A percentile compares a stretch with the other conserved stretches of the same genome.
Evolutionary conservation across 1,140 invertebrate species (phyloP).

Genomic region (Temnothorax nylanderi): DNA sequence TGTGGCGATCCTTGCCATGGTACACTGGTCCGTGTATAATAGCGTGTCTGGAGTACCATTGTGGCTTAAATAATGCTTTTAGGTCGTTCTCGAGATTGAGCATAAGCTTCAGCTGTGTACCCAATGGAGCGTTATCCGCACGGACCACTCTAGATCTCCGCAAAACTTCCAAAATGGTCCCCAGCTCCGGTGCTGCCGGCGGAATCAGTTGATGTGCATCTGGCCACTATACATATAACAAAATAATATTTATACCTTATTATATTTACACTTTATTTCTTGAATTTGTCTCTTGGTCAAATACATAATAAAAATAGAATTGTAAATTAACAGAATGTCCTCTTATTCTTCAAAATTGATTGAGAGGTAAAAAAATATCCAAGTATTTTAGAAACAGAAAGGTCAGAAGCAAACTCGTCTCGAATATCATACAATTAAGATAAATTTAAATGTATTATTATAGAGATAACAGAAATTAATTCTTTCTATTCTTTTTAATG

Average conservation of each 20-base stretch:
- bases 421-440: too few species aligned
- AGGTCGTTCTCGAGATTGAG: slow-evolving; percentile 92
- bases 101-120: slow-evolving; percentile 96
- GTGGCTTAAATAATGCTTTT: slow-evolving; percentile 95
- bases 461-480: not conserved
- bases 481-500: not conserved
- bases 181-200: slow-evolving; percentile 87
- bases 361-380: not conserved
- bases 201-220: slow-evolving; percentile 89
- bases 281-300: not conserved
- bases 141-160: slow-evolving; percentile 89
- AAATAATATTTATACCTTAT: not conserved
- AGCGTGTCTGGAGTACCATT: slow-evolving; percentile 92
- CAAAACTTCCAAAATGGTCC: slow-evolving; percentile 90
- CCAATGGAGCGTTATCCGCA: slow-evolving; percentile 91
- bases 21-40: slow-evolving; percentile 93
- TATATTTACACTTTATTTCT: not conserved
- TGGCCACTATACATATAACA: slow-evolving; percentile 88
- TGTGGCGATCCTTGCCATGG: slow-evolving; percentile 95
- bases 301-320: not conserved
- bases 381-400: not conserved
- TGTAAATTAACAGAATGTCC: not conserved
- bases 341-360: not conserved
- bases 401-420: too few species aligned
- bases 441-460: too few species aligned